phyloP scores from a whole-genome alignment of 92 coral and sea anemone genomes.

The Parazoanthus darwini region DNA sequence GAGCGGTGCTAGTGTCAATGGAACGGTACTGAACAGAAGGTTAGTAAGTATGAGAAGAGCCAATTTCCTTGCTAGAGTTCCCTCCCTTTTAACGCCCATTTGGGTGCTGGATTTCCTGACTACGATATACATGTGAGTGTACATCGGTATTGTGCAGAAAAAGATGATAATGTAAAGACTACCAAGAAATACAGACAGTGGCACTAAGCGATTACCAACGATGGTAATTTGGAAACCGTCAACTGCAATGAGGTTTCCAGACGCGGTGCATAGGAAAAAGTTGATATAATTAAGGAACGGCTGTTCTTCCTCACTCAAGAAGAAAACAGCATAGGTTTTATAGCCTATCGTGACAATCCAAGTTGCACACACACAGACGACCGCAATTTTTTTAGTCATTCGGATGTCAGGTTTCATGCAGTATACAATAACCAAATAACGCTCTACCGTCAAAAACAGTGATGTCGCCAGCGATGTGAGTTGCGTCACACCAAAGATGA shows the following conservation, averaged over 20 bases:
- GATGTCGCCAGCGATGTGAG: background rate
- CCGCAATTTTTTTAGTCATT: background rate
- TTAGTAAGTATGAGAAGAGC: too few relatives aligned
- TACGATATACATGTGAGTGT: too few relatives aligned
- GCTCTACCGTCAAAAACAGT: background rate
- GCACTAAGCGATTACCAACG: too few relatives aligned
- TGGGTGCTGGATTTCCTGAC: too few relatives aligned
- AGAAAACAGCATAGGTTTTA: background rate
- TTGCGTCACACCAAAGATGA: background rate
- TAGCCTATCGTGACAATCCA: background rate
- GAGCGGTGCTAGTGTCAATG: too few relatives aligned
- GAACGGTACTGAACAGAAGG: too few relatives aligned
- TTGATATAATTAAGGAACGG: background rate
- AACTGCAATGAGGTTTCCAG: background rate
- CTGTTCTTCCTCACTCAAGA: background rate
- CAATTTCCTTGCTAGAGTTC: too few relatives aligned
- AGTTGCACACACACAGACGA: background rate
- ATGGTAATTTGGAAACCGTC: too few relatives aligned
- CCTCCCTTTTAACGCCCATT: too few relatives aligned
- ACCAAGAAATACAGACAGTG: too few relatives aligned
- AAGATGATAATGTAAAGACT: too few relatives aligned
- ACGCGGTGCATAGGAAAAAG: background rate
- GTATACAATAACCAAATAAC: background rate
- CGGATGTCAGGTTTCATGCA: background rate
- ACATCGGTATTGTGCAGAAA: too few relatives aligned